Conservation (phyloP, 1,140 invertebrate genomes). For the Elymnias hypermnestra region DNA sequence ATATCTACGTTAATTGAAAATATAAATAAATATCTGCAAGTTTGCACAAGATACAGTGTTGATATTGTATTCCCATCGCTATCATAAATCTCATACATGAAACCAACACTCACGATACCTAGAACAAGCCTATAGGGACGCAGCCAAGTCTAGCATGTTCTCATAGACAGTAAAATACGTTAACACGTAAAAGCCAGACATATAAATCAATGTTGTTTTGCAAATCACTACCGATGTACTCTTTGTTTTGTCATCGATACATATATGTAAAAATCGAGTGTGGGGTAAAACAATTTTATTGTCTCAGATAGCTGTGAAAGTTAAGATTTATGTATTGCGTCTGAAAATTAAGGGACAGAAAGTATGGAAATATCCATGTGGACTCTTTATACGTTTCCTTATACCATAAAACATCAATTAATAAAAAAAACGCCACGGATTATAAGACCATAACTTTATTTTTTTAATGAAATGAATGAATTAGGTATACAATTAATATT, state of each 20-base stretch:
- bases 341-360: constrained; percentile 15
- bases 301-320: constrained; percentile 47
- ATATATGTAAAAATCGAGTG: constrained; percentile 31
- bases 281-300: constrained; percentile 56
- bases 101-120: constrained; percentile 1
- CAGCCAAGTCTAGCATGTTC: constrained; percentile 17
- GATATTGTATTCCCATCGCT: background rate
- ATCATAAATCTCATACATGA: constrained; percentile 4
- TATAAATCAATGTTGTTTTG: constrained; percentile 55
- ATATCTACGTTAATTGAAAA: too few species aligned
- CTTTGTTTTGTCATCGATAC: constrained; percentile 18
- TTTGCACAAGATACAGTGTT: background rate
- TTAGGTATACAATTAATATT: too few species aligned
- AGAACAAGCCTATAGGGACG: constrained; percentile 13
- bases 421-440: too few species aligned
- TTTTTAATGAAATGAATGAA: too few species aligned
- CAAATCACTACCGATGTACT: constrained; percentile 40
- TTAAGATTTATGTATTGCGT: constrained; percentile 51
- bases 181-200: constrained; percentile 38
- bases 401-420: too few species aligned
- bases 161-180: constrained; percentile 23
- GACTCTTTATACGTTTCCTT: too few species aligned
- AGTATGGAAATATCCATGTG: too few species aligned
- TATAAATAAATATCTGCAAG: background rate
- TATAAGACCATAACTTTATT: too few species aligned